phyloP scores from a whole-genome alignment of 2,797 vertebrate genomes.

The Spinus olivaceus region DNA sequence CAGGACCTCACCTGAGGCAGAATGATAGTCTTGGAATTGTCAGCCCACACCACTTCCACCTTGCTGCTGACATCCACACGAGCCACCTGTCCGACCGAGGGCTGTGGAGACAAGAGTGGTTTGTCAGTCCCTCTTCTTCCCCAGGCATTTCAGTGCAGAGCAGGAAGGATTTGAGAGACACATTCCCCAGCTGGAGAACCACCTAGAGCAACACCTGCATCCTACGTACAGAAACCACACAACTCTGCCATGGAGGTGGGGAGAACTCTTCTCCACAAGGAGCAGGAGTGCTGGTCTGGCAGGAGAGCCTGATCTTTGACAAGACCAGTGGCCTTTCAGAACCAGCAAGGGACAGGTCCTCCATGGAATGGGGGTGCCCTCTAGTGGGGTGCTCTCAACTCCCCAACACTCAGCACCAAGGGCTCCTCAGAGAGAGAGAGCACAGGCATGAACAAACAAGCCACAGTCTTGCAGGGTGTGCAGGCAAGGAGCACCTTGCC shows the following conservation, averaged over 20 bases:
- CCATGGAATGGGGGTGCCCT: slow-evolving; percentile 16
- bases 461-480: not conserved
- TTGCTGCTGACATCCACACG: slow-evolving; percentile 96
- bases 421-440: not conserved
- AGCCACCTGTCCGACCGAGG: slow-evolving; percentile 93
- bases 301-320: not conserved
- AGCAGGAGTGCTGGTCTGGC: not conserved
- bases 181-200: not conserved
- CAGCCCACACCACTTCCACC: slow-evolving; percentile 98
- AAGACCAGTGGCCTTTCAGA: not conserved
- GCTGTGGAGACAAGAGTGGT: slow-evolving; percentile 72
- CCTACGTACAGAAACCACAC: not conserved
- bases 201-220: not conserved
- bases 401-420: not conserved
- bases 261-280: not conserved
- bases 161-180: not conserved
- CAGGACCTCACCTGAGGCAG: slow-evolving; percentile 88
- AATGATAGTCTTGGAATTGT: slow-evolving; percentile 94
- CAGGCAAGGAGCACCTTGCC: not conserved
- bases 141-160: not conserved
- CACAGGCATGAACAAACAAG: not conserved
- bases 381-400: slow-evolving; percentile 20
- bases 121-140: not conserved
- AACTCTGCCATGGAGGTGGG: accelerated
- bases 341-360: not conserved